Base-by-base conservation (phyloP, 2,888 invertebrate species). In the Cheilosia pagana region DNA sequence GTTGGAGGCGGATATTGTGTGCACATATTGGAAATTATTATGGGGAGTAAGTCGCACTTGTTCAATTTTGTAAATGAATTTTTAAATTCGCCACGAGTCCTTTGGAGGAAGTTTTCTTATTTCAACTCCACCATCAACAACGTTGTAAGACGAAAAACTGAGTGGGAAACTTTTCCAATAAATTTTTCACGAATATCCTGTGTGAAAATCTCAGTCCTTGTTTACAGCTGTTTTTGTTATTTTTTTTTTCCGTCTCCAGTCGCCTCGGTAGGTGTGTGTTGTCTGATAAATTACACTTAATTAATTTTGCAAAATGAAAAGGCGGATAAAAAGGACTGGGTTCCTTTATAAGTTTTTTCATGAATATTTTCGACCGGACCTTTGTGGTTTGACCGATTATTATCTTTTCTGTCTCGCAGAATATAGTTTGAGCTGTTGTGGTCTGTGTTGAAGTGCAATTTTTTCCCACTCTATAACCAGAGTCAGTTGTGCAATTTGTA, bases 201-300 rank as follows among this genome's bases (percentile, higher is more conserved):
- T 78, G 78, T 70, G 74, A 74, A 78, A 74, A 83, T 78, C 78
- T 78, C 63, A 74, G 68, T 83, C 78, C 83, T 83, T 83, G 83
- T 83, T 83, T 83, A 78, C 83, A 83, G 35, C 43, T 67, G 72
- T 35, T 63, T 28, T 25, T 21, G 5, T n/a, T 23, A 10, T 35
- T 25, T 7, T 21, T 43, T 25, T 8, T 7, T 28, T 28, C n/a
- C n/a, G n/a, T n/a, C 28, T 28, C 1, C 8, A 7, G 1, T 28
- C 2, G 8, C 28, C 8, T 28, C 28, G 8, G 28, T 28, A 39
- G 81, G 70, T 62, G 55, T 60, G 45, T 71, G 48, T 50, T 76
- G 65, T 45, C 83, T 83, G 83, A 78, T 83, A 78, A 83, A 83
- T 83, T 83, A 48, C 78, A 78, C 74, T 83, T 83, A 83, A 83